Evolutionary conservation across 2,888 invertebrate genomes (phyloP).

Genomic region (Lycia hirtaria): DNA sequence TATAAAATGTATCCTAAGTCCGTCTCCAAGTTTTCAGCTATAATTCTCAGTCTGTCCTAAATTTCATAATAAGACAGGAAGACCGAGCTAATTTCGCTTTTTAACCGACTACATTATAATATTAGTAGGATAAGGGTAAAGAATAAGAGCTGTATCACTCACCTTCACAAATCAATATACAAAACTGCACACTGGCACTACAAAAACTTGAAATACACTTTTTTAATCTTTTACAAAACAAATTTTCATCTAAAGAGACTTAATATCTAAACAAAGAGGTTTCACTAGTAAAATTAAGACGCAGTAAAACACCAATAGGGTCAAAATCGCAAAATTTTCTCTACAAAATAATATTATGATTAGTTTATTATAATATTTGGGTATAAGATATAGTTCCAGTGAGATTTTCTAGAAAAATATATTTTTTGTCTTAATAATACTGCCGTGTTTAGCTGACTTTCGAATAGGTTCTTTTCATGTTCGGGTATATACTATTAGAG

Average conservation of each 20-base stretch:
- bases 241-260: constrained; percentile 13
- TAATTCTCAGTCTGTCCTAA: too few species aligned
- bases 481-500: neutral
- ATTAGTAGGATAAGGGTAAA: too few species aligned
- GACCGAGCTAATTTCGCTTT: too few species aligned
- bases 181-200: constrained; percentile 11
- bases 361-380: constrained; percentile 6
- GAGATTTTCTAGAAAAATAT: constrained; percentile 31
- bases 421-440: constrained; percentile 22
- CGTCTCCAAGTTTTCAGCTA: too few species aligned
- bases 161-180: neutral
- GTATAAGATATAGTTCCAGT: constrained; percentile 17
- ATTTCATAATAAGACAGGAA: too few species aligned
- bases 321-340: constrained; percentile 20
- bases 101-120: too few species aligned
- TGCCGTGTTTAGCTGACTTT: constrained; percentile 46
- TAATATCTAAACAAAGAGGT: constrained; percentile 22
- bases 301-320: constrained; percentile 23
- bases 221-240: neutral
- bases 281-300: constrained; percentile 16
- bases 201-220: constrained; percentile 1
- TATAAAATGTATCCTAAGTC: too few species aligned
- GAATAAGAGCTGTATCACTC: too few species aligned
- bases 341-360: constrained; percentile 22
- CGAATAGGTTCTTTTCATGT: constrained; percentile 42